Percentiles rank a stretch among this genome's conserved stretches.
Evolutionary conservation across 2,797 vertebrate genomes (phyloP).

Genomic region (Protosalanx chinensis): DNA sequence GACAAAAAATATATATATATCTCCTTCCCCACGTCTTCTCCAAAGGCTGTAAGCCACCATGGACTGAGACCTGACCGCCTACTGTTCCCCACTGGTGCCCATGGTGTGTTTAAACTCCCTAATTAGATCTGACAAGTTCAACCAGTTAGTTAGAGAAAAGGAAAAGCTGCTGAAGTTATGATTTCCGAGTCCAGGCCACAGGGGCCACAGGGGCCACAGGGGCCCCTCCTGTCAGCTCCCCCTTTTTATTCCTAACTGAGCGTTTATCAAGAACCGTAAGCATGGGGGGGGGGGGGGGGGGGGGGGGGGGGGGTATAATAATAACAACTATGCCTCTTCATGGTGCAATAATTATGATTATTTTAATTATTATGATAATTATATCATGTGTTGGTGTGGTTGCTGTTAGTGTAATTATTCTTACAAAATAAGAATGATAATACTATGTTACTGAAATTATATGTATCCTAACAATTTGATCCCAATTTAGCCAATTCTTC

Average conservation of each 20-base stretch:
- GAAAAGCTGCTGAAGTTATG: slow-evolving; percentile 88
- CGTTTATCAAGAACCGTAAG: neutral
- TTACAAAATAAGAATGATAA: too few relatives aligned
- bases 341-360: slow-evolving; percentile 18
- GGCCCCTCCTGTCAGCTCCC: neutral
- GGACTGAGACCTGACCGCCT: slow-evolving; percentile 68
- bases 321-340: neutral
- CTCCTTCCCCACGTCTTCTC: slow-evolving; percentile 13
- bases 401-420: neutral
- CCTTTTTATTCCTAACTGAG: neutral
- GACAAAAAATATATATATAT: slow-evolving; percentile 62
- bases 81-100: slow-evolving; percentile 71
- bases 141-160: slow-evolving; percentile 78
- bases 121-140: slow-evolving; percentile 98
- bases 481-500: too few relatives aligned
- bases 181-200: slow-evolving; percentile 84
- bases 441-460: neutral
- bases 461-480: too few relatives aligned
- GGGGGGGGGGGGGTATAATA: too few relatives aligned
- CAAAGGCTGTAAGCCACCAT: slow-evolving; percentile 58
- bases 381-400: neutral
- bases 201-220: slow-evolving; percentile 56
- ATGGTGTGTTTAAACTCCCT: slow-evolving; percentile 80
- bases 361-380: slow-evolving; percentile 35
- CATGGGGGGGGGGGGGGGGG: too few relatives aligned